Evolutionary conservation across 1,140 invertebrate species (phyloP).

Genomic region (Leptoteleia sp.): DNA sequence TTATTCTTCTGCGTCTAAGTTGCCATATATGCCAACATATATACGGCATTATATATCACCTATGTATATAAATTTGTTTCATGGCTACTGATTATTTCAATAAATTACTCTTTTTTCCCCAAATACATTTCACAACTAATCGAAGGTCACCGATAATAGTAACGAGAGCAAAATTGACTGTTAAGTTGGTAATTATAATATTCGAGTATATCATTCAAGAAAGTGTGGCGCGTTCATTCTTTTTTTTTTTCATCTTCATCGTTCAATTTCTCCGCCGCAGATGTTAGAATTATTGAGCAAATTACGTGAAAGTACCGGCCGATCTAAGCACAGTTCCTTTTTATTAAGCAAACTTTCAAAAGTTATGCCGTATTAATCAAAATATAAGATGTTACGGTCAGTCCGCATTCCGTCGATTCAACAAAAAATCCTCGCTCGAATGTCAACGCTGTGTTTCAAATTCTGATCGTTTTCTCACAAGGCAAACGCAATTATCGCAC

Average conservation of each 20-base stretch:
- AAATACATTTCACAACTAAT: no score
- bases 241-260: no score
- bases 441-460: no score
- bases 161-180: constrained; percentile 8
- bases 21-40: no score
- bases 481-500: no score
- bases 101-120: no score
- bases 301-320: constrained; percentile 19
- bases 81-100: no score
- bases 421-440: background rate
- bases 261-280: constrained; percentile 27
- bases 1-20: no score
- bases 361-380: constrained; percentile 17
- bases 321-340: constrained; percentile 18
- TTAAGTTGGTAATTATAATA: constrained; percentile 7
- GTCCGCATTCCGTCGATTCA: background rate
- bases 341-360: constrained; percentile 23
- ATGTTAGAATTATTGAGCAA: constrained; percentile 26
- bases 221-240: constrained; percentile 9
- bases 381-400: background rate
- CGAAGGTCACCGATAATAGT: background rate
- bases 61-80: no score
- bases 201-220: constrained; percentile 27
- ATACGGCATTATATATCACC: no score
- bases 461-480: no score